Base-by-base conservation (phyloP, 2,113 vertebrate species). In the Motacilla tschutschensis region DNA sequence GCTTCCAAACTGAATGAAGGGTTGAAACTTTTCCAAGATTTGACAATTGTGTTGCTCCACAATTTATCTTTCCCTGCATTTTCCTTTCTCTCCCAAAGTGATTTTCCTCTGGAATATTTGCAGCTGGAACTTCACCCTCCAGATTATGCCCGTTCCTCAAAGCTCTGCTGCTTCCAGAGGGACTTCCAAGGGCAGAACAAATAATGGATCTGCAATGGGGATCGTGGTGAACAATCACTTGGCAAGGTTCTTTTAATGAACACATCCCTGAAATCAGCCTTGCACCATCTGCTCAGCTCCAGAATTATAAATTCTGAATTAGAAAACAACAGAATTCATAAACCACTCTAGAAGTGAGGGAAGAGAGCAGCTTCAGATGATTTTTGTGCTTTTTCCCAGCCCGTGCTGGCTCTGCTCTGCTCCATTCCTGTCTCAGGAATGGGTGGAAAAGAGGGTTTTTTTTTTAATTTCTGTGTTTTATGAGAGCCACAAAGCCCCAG, bases 231-330 rank as follows among this genome's bases (percentile, higher is more conserved):
- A 75, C 83, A 78, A 54, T 69, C 48, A 4, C 54, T 87, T 92
- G 85, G 93, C 92, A 91, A 77, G 64, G 79, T 71, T 76, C 74
- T 75, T 94, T 90, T 77, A 92, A 73, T 84, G 90, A 86, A 55
- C 73, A n/a, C 35, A 19, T 9, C 63, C 6, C 83, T 85, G 94
- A 67, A 66, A 90, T 84, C 92, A 93, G 80, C 74, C 85, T 62
- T 62, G 67, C 36, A 50, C 94, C 93, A 95, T 94, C 94, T 96
- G 94, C 83, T 93, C 63, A 5, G 29, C 15, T 26, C 88, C 73
- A 29, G 73, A 87, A 91, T 90, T 63, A 77, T 26, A 72, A 90
- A 90, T 44, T 76, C 73, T 7, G 17, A 31, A 14, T n/a, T 80
- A 10, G 5, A 51, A 90, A 95, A 79, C 83, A 91, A 63, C 36